A percentile compares a stretch with the other conserved stretches of the same genome.
Conservation (phyloP, 2,888 invertebrate species). For the Volucella inanis region DNA sequence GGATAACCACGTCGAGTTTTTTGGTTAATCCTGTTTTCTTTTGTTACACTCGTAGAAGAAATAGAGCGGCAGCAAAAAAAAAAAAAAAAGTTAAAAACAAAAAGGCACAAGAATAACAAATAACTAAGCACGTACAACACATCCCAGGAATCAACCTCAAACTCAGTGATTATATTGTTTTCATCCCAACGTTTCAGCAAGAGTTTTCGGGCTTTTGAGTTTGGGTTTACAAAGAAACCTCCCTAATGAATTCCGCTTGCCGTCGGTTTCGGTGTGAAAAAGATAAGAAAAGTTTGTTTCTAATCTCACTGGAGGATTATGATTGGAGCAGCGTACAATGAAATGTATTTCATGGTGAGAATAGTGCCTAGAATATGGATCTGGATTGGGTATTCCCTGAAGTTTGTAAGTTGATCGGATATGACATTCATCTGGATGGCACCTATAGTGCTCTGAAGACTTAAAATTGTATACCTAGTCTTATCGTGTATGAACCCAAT, state of each 20-base stretch:
- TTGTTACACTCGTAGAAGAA: constrained; percentile 5
- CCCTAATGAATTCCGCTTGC: constrained; percentile 16
- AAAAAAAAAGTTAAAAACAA: constrained; percentile 4
- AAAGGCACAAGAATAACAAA: constrained; percentile 37
- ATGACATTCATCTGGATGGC: too few species aligned
- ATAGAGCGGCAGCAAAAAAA: background rate
- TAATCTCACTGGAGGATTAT: constrained; percentile 40
- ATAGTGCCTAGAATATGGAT: constrained; percentile 10
- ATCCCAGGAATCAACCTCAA: constrained; percentile 57
- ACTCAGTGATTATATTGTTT: constrained; percentile 48
- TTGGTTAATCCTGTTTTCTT: constrained; percentile 62
- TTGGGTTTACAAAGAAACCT: constrained; percentile 10
- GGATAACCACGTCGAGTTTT: constrained; percentile 45
- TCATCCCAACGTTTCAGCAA: constrained; percentile 16
- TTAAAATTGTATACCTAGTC: too few species aligned
- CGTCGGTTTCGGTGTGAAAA: constrained; percentile 28
- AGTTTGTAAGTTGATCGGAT: too few species aligned
- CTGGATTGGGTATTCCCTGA: too few species aligned
- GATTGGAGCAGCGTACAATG: background rate
- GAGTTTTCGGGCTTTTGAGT: constrained; percentile 13
- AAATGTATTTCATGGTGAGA: constrained; percentile 32
- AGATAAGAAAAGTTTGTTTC: constrained; percentile 29
- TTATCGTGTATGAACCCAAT: too few species aligned
- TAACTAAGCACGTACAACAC: constrained; percentile 56
- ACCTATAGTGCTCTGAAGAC: too few species aligned